Evolutionary conservation across 2,888 invertebrate genomes (phyloP), one percentile per base, ranked within the genome.

Genomic region (Lepidocyrtoides sp.): DNA sequence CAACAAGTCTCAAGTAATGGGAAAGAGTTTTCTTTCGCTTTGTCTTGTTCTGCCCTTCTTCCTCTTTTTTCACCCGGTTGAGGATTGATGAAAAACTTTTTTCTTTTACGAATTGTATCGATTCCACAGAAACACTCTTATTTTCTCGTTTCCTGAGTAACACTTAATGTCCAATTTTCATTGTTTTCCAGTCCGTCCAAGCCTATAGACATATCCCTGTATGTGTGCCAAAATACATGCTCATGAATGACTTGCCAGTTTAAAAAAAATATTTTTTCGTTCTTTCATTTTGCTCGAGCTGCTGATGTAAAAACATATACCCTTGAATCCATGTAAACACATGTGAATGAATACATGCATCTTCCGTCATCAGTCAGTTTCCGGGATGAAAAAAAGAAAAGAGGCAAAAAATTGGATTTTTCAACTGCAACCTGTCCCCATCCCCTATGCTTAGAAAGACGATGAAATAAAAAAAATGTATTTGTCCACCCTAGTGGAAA

Each of bases 131-230:
- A 5, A 72, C 17, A 57, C 44, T 51, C 69, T n/a, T n/a, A 75
- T 69, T 57, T 51, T 20, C 63, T 66, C 29, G 23, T 69, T 23
- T 48, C 44, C 17, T 79, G 63, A 26, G 77, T 48, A 23, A n/a
- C n/a, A n/a, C n/a, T n/a, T n/a, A n/a, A n/a, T 63, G 75, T 57
- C 8, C 44, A 66, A 36, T 79, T 17, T 82, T 29, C 75, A 89
- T 89, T 89, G 83, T 89, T 89, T 89, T 89, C 72, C 29, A 82
- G 83, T 89, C 54, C 44, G 66, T 69, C 57, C 60, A 29, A n/a
- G n/a, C n/a, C n/a, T n/a, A n/a, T 79, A 32, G 81, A 88, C 79
- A 81, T 69, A 20, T 48, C 66, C 83, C 66, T 83, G 66, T 66
- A 66, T 83, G 60, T 83, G 81, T 82, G 60, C 23, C n/a, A 20